Conservation (phyloP, 2,797 vertebrate species). For the Leptodactylus fallax region DNA sequence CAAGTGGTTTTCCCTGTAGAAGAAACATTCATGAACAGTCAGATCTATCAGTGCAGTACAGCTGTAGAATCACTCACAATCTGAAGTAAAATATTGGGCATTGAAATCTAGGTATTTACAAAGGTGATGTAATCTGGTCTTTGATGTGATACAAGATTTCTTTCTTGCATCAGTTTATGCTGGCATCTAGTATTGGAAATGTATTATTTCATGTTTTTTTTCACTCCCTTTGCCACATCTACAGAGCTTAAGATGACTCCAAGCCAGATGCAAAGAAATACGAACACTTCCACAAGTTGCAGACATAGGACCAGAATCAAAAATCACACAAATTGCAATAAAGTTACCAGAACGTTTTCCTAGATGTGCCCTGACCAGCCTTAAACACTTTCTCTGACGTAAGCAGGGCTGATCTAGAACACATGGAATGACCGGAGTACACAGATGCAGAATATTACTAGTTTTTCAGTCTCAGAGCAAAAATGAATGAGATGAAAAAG, state of each 20-base stretch:
- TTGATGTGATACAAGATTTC: constrained; percentile 50
- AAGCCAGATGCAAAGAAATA: constrained; percentile 36
- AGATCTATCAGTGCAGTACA: not conserved
- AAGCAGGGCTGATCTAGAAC: not conserved
- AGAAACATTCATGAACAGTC: not conserved
- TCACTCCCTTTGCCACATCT: constrained; percentile 47
- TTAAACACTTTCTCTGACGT: constrained; percentile 32
- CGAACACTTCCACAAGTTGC: constrained; percentile 15
- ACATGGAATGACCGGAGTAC: not conserved
- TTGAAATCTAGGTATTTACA: constrained; percentile 13
- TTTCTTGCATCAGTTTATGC: constrained; percentile 34
- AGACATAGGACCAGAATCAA: constrained; percentile 9
- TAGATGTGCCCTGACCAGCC: constrained; percentile 4
- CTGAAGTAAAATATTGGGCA: constrained; percentile 27
- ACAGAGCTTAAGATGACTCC: constrained; percentile 21
- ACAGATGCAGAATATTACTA: constrained; percentile 9
- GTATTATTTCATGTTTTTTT: constrained; percentile 20
- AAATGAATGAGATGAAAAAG: no score
- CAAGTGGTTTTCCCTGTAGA: constrained; percentile 9
- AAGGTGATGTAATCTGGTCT: constrained; percentile 48
- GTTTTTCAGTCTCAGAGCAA: not conserved
- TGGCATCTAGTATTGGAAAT: constrained; percentile 36
- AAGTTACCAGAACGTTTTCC: constrained; percentile 28
- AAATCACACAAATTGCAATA: constrained; percentile 4
- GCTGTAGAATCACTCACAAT: constrained; percentile 23